These are phyloP conservation scores for Eledona agricola DNA, from an alignment of 2,888 invertebrate species.

Conservation along the genomic window DNA sequence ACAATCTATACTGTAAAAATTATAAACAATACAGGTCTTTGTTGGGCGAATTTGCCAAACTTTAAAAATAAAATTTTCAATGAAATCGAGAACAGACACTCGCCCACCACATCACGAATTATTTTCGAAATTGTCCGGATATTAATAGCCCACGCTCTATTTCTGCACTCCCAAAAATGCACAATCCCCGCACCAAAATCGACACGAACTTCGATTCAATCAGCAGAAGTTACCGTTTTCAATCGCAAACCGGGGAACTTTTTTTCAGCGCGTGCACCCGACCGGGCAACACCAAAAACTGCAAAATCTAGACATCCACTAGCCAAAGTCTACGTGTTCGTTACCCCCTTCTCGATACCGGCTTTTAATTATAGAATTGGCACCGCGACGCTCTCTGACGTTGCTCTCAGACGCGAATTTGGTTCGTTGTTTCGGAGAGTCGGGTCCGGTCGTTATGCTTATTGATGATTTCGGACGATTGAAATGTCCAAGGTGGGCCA, in stretches of 20 bases:
- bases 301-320: constrained; percentile 56
- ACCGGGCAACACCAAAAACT: constrained; percentile 57
- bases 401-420: constrained; percentile 40
- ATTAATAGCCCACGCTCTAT: constrained; percentile 37
- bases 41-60: too few relatives aligned
- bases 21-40: too few relatives aligned
- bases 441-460: constrained; percentile 6
- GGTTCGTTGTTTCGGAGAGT: too few relatives aligned
- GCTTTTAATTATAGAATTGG: constrained; percentile 72
- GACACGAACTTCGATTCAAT: constrained; percentile 5
- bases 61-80: too few relatives aligned
- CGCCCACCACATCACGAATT: constrained; percentile 41
- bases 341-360: constrained; percentile 59
- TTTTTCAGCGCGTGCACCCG: constrained; percentile 47
- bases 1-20: too few relatives aligned
- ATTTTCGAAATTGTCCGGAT: constrained; percentile 36
- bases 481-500: constrained; percentile 17
- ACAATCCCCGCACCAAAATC: constrained; percentile 9
- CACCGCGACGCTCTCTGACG: constrained; percentile 65
- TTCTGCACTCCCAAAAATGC: constrained; percentile 14
- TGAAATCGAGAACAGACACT: constrained; percentile 4
- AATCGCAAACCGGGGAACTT: constrained; percentile 6
- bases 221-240: constrained; percentile 45
- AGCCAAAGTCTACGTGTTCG: constrained; percentile 49
- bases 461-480: constrained; percentile 13